Conservation (phyloP, 2,888 invertebrate species). For the Prosapia bicincta region DNA sequence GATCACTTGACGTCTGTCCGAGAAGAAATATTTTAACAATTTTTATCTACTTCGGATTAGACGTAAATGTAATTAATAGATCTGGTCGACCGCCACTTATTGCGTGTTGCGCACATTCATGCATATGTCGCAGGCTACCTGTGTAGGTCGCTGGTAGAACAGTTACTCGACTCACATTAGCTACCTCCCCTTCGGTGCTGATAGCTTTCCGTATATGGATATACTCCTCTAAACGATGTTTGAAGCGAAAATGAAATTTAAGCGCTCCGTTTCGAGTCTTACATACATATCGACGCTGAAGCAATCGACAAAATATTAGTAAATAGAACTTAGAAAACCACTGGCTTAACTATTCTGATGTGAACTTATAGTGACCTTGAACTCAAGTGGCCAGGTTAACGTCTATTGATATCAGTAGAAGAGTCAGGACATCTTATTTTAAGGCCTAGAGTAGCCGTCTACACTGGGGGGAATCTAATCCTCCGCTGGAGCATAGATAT, state of each 20-base stretch:
- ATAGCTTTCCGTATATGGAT: conserved; percentile 44
- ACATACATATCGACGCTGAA: conserved; percentile 45
- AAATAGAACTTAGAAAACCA: too few relatives aligned
- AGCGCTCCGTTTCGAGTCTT: conserved; percentile 43
- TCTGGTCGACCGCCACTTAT: conserved; percentile 41
- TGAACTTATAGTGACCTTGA: too few relatives aligned
- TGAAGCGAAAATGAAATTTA: conserved; percentile 40
- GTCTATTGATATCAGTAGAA: too few relatives aligned
- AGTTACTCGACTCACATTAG: conserved; percentile 37
- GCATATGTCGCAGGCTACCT: conserved; percentile 41
- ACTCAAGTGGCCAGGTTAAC: too few relatives aligned
- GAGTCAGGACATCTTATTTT: too few relatives aligned
- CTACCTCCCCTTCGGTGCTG: conserved; percentile 37
- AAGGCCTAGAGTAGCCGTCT: too few relatives aligned
- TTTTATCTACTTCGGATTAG: conserved; percentile 41
- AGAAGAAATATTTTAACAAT: too few relatives aligned
- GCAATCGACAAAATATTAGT: too few relatives aligned
- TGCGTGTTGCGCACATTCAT: conserved; percentile 43
- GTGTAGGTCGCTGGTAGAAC: conserved; percentile 41
- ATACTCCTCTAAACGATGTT: conserved; percentile 41
- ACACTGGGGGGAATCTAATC: too few relatives aligned
- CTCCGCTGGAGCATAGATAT: too few relatives aligned
- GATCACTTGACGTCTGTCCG: too few relatives aligned
- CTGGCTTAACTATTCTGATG: too few relatives aligned
- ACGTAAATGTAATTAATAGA: conserved; percentile 40